A percentile compares a stretch with the other conserved stretches of the same genome.
phyloP scores from a whole-genome alignment of 1,140 invertebrate genomes.

The Steinernema feltiae region DNA sequence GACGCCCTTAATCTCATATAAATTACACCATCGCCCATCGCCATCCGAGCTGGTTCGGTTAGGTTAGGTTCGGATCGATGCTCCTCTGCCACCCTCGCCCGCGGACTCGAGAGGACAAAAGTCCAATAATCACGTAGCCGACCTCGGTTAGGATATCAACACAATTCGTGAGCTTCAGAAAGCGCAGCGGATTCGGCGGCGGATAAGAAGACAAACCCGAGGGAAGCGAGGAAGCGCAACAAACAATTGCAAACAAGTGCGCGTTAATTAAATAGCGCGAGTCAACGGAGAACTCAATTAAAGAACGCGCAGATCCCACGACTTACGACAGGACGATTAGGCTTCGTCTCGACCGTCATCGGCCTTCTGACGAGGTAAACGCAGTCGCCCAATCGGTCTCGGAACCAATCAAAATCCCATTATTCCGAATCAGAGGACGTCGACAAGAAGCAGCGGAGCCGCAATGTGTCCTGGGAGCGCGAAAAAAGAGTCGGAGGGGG shows the following conservation, averaged over 20 bases:
- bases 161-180: neutral
- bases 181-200: neutral
- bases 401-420: neutral
- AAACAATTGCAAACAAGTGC: constrained; percentile 14
- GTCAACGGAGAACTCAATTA: neutral
- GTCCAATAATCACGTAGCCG: neutral
- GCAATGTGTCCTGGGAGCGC: too few species aligned
- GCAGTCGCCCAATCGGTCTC: neutral
- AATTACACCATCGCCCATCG: neutral
- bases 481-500: too few species aligned
- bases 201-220: too few species aligned
- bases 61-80: too few species aligned
- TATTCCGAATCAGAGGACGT: neutral
- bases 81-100: neutral
- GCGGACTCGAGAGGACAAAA: neutral
- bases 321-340: neutral
- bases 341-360: neutral
- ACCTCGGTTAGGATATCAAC: neutral
- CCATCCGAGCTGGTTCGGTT: neutral
- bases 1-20: neutral
- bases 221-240: neutral
- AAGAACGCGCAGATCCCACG: neutral
- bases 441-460: too few species aligned
- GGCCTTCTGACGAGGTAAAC: neutral
- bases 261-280: neutral